Percentiles rank a stretch among this genome's conserved stretches.
Conservation (phyloP, 2,888 invertebrate species). For the Cheilosia urbana region DNA sequence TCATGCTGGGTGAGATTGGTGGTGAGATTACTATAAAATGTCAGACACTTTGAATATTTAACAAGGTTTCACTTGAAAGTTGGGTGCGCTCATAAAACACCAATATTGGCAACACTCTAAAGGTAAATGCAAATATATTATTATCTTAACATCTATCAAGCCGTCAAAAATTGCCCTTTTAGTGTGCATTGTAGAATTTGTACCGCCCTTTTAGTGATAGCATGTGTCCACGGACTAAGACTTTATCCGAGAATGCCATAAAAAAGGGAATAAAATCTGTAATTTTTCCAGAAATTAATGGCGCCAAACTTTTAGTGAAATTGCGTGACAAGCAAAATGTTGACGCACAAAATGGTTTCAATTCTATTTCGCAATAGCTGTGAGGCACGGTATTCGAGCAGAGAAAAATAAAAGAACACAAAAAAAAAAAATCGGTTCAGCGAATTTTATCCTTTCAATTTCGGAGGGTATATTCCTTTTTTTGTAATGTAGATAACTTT, state of each 20-base stretch:
- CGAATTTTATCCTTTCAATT: no score
- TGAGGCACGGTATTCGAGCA: background rate
- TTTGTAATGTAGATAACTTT: no score
- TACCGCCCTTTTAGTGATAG: background rate
- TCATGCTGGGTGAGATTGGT: no score
- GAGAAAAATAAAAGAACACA: no score
- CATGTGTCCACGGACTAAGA: background rate
- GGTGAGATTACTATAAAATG: no score
- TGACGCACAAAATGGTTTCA: background rate
- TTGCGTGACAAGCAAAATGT: background rate
- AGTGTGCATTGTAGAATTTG: background rate
- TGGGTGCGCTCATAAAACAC: no score
- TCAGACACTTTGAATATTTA: no score
- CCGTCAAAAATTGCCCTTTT: background rate
- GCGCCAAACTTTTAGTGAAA: background rate
- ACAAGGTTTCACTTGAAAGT: no score
- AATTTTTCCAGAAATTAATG: background rate
- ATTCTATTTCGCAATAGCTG: background rate
- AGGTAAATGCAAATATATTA: background rate
- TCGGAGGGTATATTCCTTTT: no score
- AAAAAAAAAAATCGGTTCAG: background rate
- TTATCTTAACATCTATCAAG: background rate
- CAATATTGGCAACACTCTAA: no score
- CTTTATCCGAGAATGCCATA: background rate
- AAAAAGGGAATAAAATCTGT: background rate